Conservation (phyloP, 2,797 vertebrate genomes). For the Adelosebastes latens region DNA sequence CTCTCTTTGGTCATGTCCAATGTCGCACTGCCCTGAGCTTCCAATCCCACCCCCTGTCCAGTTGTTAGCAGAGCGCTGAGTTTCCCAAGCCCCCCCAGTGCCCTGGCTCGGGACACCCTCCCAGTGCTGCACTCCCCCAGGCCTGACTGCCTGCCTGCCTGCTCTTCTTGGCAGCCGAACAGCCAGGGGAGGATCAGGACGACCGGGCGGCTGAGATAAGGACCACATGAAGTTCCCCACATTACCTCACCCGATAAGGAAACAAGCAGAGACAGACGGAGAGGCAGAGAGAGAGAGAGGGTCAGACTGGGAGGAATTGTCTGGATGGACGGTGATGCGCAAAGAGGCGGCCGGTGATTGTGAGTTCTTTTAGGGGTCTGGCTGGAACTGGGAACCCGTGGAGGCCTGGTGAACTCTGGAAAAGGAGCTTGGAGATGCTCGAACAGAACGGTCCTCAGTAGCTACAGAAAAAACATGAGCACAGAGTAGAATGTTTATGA, state of each 20-base stretch:
- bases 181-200: conserved; percentile 81
- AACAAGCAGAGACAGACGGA: conserved; percentile 56
- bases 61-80: conserved; percentile 63
- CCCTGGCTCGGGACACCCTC: conserved; percentile 72
- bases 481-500: neutral
- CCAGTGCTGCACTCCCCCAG: conserved; percentile 75
- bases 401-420: conserved; percentile 7
- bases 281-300: conserved; percentile 34
- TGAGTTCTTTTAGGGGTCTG: conserved; percentile 4
- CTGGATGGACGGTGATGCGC: conserved; percentile 37
- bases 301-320: conserved; percentile 40
- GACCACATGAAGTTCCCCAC: conserved; percentile 83
- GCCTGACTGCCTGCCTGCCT: conserved; percentile 74
- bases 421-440: neutral
- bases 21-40: conserved; percentile 60
- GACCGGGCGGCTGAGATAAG: conserved; percentile 81
- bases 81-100: conserved; percentile 81
- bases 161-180: conserved; percentile 74
- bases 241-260: conserved; percentile 88
- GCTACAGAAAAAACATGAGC: neutral
- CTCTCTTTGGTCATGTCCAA: conserved; percentile 24
- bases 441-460: neutral
- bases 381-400: neutral
- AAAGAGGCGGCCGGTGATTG: conserved; percentile 7
- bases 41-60: conserved; percentile 52